Evolutionary conservation across 30 jellyfish, hydroid and myxozoan species (phyloP).

Genomic region (Pseudorhiza aurosa): DNA sequence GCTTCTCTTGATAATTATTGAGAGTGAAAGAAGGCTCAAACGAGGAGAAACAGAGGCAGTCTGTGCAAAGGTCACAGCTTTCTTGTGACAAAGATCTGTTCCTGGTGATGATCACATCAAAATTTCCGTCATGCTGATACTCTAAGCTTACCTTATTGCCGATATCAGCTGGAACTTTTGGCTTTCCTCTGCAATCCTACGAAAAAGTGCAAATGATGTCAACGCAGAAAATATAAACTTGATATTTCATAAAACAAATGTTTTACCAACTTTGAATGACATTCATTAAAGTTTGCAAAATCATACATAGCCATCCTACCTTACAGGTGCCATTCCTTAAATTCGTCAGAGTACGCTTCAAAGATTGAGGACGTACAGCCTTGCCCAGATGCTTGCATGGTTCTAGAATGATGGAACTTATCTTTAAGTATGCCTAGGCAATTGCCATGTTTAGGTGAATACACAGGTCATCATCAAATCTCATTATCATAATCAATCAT

Average conservation of each 20-base stretch:
- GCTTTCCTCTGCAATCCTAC: constrained; percentile 57
- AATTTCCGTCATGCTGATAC: no score
- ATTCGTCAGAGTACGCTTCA: constrained; percentile 49
- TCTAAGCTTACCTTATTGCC: constrained; percentile 9
- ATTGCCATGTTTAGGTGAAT: no score
- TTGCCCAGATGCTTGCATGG: constrained; percentile 59
- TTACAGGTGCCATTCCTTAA: constrained; percentile 59
- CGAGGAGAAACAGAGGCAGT: no score
- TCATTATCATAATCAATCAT: no score
- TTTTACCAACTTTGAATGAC: not conserved
- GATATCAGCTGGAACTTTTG: constrained; percentile 18
- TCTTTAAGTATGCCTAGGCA: not conserved
- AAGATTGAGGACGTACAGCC: constrained; percentile 44
- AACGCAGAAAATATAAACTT: not conserved
- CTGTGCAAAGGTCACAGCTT: no score
- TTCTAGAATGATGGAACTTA: constrained; percentile 4
- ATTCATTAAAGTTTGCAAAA: not conserved
- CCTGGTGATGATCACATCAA: no score
- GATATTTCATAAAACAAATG: not conserved
- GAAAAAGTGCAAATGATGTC: not conserved
- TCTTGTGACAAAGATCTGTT: no score
- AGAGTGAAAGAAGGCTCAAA: no score
- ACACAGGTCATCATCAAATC: no score
- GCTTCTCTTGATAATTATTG: no score
- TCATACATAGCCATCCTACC: constrained; percentile 18